Evolutionary conservation across 92 coral and sea anemone genomes (phyloP).

Genomic region (Parazoanthus atlanticus): DNA sequence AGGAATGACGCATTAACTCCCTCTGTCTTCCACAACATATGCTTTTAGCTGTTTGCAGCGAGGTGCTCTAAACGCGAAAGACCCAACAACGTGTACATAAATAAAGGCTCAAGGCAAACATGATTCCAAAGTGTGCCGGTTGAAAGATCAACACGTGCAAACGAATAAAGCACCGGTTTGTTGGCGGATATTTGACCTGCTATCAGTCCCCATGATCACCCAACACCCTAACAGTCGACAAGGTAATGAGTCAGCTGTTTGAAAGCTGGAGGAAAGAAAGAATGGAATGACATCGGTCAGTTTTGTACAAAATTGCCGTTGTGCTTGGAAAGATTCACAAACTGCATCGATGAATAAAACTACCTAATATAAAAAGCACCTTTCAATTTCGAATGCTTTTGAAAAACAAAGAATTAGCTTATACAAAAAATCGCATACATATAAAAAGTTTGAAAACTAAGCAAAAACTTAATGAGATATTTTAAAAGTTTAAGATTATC

Average conservation of each 20-base stretch:
- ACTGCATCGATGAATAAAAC: background rate
- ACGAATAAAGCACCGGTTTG: slow-evolving; percentile 9
- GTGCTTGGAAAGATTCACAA: background rate
- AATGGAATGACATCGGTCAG: background rate
- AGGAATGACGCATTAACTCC: background rate
- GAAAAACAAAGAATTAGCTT: background rate
- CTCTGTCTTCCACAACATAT: slow-evolving; percentile 8
- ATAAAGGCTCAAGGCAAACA: slow-evolving; percentile 8
- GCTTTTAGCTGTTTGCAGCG: background rate
- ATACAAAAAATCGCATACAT: background rate
- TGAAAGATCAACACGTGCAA: slow-evolving; percentile 34
- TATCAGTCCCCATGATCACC: background rate
- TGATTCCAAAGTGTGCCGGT: background rate
- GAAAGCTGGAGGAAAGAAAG: background rate
- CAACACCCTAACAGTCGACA: background rate
- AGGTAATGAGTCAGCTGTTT: background rate
- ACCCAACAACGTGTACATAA: background rate
- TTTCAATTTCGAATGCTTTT: no score
- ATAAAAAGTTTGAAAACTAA: background rate
- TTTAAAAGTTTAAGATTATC: no score
- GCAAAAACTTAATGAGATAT: background rate
- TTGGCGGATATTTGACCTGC: background rate
- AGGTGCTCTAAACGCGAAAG: background rate
- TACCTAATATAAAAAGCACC: no score
- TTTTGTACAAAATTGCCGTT: no score